Base-by-base conservation (phyloP, 2,888 invertebrate species). In the Rhorus exstirpatorius region DNA sequence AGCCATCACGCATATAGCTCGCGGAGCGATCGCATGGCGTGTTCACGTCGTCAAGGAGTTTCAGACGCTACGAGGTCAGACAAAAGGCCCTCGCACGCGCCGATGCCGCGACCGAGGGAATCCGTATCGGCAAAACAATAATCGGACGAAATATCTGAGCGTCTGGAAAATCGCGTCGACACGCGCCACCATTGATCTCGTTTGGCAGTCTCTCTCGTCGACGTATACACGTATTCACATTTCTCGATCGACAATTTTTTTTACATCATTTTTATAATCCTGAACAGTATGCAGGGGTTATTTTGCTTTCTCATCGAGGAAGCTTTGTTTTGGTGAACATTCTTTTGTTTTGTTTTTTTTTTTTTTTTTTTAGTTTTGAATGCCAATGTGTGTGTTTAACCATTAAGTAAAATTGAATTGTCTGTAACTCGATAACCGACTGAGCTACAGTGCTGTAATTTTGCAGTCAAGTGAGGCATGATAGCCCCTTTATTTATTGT, bases 91-190 rank as follows among this genome's bases (percentile, higher is more conserved):
- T 70, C 78, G 76, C 81, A 81, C 83, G 41, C 44, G 53, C 46
- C 41, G 58, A 21, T n/a, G 85, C 80, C 76, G 60, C 84, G 84
- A 79, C n/a, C n/a, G n/a, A n/a, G n/a, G 85, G 86, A 87, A 87
- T 88, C 87, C 86, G 84, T 88, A 86, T 86, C 84, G 86, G 85
- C 81, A 85, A 87, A 88, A 87, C 85, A 85, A 85, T 88, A 88
- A 88, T 86, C 88, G 86, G 84, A 85, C 84, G 85, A 85, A 88
- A 86, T 74, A 81, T 79, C 70, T 63, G 12, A 21, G 68, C 53
- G 81, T 71, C 76, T 76, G 76, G 76, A 71, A 71, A 72, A 68
- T 77, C 76, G 60, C 60, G 81, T 71, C 76, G 81, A 72, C 77
- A 65, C 65, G 70, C 35, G 71, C 51, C 61, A 24, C 55, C 17